phyloP scores from a whole-genome alignment of 2,888 invertebrate species.

The Uloborus plumipes region DNA sequence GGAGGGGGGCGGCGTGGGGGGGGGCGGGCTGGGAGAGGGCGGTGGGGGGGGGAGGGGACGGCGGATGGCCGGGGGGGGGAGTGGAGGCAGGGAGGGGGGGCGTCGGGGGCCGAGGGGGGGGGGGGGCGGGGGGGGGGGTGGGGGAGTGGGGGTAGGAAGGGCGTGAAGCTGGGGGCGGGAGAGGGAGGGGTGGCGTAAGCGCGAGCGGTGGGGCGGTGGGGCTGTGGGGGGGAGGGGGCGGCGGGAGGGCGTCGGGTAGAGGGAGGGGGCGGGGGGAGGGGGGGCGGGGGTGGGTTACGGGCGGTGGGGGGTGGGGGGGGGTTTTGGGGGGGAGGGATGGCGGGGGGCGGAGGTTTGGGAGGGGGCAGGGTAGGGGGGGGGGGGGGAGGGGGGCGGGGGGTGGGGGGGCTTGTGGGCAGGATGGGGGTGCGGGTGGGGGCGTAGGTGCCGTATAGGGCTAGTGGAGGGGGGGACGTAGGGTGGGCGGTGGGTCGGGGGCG shows the following conservation, averaged over 20 bases:
- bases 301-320: neutral
- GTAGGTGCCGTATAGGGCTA: neutral
- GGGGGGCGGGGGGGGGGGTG: neutral
- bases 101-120: neutral
- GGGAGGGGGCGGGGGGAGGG: neutral
- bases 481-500: neutral
- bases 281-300: neutral
- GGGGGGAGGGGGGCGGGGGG: neutral
- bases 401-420: neutral
- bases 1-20: neutral
- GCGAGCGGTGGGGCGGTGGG: neutral
- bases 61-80: neutral
- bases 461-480: neutral
- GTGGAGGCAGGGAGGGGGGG: neutral
- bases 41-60: neutral
- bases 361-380: neutral
- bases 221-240: neutral
- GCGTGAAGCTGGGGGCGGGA: neutral
- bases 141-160: neutral
- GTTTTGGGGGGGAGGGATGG: neutral
- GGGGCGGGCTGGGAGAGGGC: neutral
- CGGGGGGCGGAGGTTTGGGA: no score
- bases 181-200: neutral
- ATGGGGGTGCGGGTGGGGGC: neutral
- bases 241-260: neutral